Percentiles rank a stretch among this genome's conserved stretches.
These are phyloP conservation scores for Chesias legatella DNA, from an alignment of 2,888 invertebrate species.

Conservation along the genomic window DNA sequence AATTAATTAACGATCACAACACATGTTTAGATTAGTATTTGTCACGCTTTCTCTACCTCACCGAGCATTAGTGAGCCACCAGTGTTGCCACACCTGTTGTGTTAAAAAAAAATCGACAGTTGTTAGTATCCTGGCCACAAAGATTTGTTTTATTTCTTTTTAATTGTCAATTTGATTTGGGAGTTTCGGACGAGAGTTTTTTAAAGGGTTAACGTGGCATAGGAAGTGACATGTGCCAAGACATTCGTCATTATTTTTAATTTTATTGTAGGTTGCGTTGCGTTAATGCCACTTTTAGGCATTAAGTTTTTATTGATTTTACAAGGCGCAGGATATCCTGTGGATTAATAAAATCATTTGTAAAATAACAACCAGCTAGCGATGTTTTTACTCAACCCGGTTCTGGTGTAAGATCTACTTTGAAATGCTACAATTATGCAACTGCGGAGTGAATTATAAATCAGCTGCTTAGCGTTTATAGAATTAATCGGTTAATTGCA, in stretches of 20 bases:
- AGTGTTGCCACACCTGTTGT: constrained; percentile 60
- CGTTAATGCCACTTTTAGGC: constrained; percentile 25
- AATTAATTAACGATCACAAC: constrained; percentile 74
- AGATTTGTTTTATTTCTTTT: constrained; percentile 80
- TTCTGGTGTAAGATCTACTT: too few relatives aligned
- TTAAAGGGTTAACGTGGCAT: constrained; percentile 67
- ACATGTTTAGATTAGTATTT: constrained; percentile 71
- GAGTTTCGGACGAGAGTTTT: constrained; percentile 38
- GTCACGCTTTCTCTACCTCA: constrained; percentile 70
- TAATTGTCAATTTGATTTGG: constrained; percentile 66
- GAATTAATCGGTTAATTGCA: constrained; percentile 11
- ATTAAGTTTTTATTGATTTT: constrained; percentile 23
- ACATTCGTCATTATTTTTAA: constrained; percentile 69
- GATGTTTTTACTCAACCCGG: too few relatives aligned
- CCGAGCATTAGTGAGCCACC: constrained; percentile 58
- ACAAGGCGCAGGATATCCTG: constrained; percentile 27
- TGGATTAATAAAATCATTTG: constrained; percentile 11
- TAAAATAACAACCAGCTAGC: constrained; percentile 11
- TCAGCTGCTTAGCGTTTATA: constrained; percentile 7
- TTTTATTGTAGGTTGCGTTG: constrained; percentile 48
- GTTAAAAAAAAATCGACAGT: constrained; percentile 54
- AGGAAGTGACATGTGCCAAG: constrained; percentile 76
- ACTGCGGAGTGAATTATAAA: not conserved
- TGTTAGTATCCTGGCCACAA: constrained; percentile 63
- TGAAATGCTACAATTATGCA: not conserved